phyloP scores from a whole-genome alignment of 2,797 vertebrate species.

The Urocyon cinereoargenteus region DNA sequence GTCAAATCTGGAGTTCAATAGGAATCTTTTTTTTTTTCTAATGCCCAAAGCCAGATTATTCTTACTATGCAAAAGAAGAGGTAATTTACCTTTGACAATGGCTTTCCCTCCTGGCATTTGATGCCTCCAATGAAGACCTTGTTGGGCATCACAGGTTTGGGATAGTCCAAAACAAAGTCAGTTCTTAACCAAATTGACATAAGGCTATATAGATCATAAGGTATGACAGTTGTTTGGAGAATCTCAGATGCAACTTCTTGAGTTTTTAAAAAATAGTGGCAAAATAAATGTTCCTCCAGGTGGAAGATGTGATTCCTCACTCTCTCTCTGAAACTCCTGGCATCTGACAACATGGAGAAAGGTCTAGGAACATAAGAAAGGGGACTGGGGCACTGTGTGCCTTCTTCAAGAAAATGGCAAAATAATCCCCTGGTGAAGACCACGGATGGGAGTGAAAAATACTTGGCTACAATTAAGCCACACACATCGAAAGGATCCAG shows the following conservation, averaged over 20 bases:
- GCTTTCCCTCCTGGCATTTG: constrained; percentile 87
- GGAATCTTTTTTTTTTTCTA: background rate
- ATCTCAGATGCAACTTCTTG: constrained; percentile 65
- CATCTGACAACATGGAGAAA: constrained; percentile 83
- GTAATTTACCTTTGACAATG: constrained; percentile 87
- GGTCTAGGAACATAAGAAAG: constrained; percentile 89
- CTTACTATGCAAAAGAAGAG: constrained; percentile 72
- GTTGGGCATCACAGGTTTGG: constrained; percentile 92
- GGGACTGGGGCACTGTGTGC: constrained; percentile 85
- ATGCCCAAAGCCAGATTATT: background rate
- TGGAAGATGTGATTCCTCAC: constrained; percentile 87
- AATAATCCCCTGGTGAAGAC: constrained; percentile 85
- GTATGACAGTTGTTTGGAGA: constrained; percentile 74
- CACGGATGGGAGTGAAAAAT: constrained; percentile 86
- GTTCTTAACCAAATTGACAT: constrained; percentile 86
- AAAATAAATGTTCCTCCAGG: constrained; percentile 75
- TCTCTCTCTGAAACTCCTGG: constrained; percentile 89
- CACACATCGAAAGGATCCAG: constrained; percentile 87
- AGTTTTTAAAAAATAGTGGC: constrained; percentile 70
- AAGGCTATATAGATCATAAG: constrained; percentile 79
- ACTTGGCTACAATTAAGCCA: constrained; percentile 87
- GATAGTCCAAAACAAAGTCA: constrained; percentile 90
- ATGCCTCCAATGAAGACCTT: constrained; percentile 90
- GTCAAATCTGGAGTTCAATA: background rate
- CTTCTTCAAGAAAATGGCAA: constrained; percentile 82